Conservation (phyloP, 2,888 invertebrate genomes). For the Pammene aurita region DNA sequence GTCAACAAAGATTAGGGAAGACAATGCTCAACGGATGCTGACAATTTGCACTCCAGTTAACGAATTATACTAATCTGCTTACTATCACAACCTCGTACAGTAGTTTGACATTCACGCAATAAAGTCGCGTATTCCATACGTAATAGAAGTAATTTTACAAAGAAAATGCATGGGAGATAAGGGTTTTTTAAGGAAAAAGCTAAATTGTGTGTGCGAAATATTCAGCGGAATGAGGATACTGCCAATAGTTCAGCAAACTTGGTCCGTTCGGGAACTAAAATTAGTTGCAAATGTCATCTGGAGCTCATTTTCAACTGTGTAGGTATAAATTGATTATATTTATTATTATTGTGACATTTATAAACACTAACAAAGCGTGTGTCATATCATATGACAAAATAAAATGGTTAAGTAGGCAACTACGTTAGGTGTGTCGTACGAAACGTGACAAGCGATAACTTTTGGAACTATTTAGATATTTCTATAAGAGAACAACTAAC, state of each 20-base stretch:
- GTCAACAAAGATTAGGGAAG: constrained; percentile 44
- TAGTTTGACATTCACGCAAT: neutral
- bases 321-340: too few relatives aligned
- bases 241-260: constrained; percentile 19
- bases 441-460: too few relatives aligned
- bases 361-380: too few relatives aligned
- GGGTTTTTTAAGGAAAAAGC: neutral
- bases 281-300: constrained; percentile 1
- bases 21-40: constrained; percentile 61
- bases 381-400: too few relatives aligned
- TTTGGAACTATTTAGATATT: too few relatives aligned
- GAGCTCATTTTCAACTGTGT: neutral
- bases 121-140: neutral
- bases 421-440: too few relatives aligned
- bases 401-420: too few relatives aligned
- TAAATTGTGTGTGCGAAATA: constrained; percentile 24
- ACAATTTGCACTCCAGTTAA: constrained; percentile 59
- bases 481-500: too few relatives aligned
- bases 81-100: neutral
- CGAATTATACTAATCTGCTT: constrained; percentile 50
- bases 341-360: too few relatives aligned
- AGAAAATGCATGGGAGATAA: neutral
- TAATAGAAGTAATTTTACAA: neutral
- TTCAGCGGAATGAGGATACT: constrained; percentile 25
- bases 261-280: constrained; percentile 19